Conservation (phyloP, 1,140 invertebrate species). For the Neoseiulus cucumeris region DNA sequence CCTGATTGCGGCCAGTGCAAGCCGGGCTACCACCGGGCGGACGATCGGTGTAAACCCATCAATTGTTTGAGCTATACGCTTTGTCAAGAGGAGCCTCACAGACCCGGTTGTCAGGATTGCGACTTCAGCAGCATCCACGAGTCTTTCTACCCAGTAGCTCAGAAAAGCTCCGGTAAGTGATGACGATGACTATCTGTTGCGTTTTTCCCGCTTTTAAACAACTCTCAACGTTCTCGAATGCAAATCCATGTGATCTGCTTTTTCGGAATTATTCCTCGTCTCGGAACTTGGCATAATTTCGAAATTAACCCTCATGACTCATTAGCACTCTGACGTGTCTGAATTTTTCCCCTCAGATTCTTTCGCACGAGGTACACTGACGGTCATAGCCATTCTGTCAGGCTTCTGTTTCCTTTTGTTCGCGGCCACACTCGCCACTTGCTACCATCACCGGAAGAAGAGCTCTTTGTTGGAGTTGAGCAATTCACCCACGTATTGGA, state of each 20-base stretch:
- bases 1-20: constrained; percentile 15
- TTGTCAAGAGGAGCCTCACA: constrained; percentile 15
- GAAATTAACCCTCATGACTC: no score
- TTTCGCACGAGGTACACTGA: background rate
- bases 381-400: constrained; percentile 2
- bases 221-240: no score
- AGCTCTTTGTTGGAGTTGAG: background rate
- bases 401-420: constrained; percentile 6
- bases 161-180: background rate
- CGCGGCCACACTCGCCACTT: background rate
- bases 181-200: no score
- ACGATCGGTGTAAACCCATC: constrained; percentile 15
- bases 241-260: no score
- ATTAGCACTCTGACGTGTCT: no score
- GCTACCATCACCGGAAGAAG: constrained; percentile 1
- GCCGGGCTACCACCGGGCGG: constrained; percentile 18
- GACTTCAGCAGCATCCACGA: constrained; percentile 11
- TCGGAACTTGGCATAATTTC: no score
- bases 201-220: no score
- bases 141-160: background rate
- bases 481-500: constrained; percentile 3
- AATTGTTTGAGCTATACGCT: constrained; percentile 16
- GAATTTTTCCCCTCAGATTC: background rate
- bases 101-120: constrained; percentile 17
- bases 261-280: no score